Conservation (phyloP, 2,797 vertebrate species). For the Diglossa cyanea region DNA sequence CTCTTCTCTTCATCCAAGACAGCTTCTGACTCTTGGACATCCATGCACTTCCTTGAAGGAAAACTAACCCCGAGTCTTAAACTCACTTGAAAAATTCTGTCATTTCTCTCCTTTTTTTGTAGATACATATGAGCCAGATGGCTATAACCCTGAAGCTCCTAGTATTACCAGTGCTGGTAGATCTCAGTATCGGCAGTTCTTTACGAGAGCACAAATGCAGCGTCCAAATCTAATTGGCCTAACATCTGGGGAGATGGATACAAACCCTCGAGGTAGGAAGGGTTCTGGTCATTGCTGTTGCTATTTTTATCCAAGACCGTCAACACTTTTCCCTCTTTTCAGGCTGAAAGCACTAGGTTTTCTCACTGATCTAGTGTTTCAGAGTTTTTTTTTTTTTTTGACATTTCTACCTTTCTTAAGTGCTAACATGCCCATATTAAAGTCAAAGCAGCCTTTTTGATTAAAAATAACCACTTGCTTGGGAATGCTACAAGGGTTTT, state of each 20-base stretch:
- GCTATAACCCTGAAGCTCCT: constrained; percentile 97
- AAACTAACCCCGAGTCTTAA: constrained; percentile 26
- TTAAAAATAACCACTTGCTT: background rate
- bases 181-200: constrained; percentile 93
- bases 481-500: background rate
- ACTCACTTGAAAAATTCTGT: constrained; percentile 43
- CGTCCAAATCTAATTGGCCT: constrained; percentile 96
- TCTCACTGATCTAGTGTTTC: background rate
- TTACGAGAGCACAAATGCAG: constrained; percentile 92
- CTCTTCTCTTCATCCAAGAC: background rate
- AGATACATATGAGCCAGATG: constrained; percentile 98
- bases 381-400: background rate
- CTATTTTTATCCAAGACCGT: constrained; percentile 35
- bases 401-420: background rate
- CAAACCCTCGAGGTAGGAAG: constrained; percentile 90
- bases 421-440: background rate
- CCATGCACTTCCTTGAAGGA: background rate
- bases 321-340: constrained; percentile 1
- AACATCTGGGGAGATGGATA: constrained; percentile 89
- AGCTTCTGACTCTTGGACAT: constrained; percentile 21
- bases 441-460: background rate
- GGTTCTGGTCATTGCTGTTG: constrained; percentile 49
- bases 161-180: constrained; percentile 90
- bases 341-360: background rate
- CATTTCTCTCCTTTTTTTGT: constrained; percentile 63